phyloP scores from a whole-genome alignment of 2,888 invertebrate genomes.

The Drosophila basisetae region DNA sequence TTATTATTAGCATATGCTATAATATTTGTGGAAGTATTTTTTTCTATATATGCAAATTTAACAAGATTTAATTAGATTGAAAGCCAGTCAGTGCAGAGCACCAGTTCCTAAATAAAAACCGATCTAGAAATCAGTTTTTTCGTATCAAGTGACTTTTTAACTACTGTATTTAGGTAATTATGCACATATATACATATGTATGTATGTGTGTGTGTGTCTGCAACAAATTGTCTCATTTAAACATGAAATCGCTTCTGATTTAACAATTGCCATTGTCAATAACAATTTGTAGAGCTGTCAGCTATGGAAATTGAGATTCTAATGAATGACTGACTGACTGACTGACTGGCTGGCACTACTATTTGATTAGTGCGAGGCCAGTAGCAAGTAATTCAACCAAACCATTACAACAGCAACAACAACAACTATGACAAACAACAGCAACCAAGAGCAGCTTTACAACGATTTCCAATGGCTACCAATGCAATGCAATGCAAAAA shows the following conservation, averaged over 20 bases:
- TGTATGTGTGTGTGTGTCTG: neutral
- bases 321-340: slow-evolving; percentile 67
- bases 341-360: slow-evolving; percentile 47
- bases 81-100: neutral
- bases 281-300: slow-evolving; percentile 76
- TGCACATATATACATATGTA: neutral
- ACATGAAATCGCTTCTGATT: slow-evolving; percentile 76
- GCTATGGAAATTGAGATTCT: slow-evolving; percentile 74
- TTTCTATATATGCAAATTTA: neutral
- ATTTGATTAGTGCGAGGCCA: slow-evolving; percentile 74
- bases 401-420: slow-evolving; percentile 20
- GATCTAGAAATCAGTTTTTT: neutral
- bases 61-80: too few relatives aligned
- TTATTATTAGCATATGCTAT: neutral
- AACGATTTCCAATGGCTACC: slow-evolving; percentile 25
- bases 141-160: neutral
- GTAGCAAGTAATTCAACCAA: slow-evolving; percentile 46
- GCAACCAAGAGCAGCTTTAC: slow-evolving; percentile 38
- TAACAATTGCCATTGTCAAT: slow-evolving; percentile 82
- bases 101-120: neutral
- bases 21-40: neutral
- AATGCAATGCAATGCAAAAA: slow-evolving; percentile 1
- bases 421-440: slow-evolving; percentile 29
- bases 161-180: neutral
- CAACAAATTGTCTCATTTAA: slow-evolving; percentile 72